Evolutionary conservation across 2,888 invertebrate genomes (phyloP).

Genomic region (Drosophila austrosaltans): DNA sequence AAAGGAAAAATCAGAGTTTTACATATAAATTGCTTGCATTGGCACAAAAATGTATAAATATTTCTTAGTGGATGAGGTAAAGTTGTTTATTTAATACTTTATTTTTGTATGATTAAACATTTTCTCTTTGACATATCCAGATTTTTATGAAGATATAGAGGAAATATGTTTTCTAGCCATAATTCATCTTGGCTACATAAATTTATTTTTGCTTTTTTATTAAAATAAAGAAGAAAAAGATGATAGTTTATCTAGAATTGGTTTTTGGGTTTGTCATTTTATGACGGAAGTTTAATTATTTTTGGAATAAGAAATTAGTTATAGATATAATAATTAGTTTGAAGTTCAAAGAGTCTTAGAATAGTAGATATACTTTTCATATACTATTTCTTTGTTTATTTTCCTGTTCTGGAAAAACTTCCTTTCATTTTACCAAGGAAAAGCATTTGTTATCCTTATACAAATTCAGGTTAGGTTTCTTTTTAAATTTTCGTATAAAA

Average conservation of each 20-base stretch:
- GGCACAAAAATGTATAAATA: slow-evolving; percentile 55
- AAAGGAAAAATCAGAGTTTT: slow-evolving; percentile 46
- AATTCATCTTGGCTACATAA: neutral
- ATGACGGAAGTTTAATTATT: too few relatives aligned
- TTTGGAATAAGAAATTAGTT: too few relatives aligned
- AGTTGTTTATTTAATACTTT: slow-evolving; percentile 22
- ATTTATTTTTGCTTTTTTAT: neutral
- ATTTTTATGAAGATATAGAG: slow-evolving; percentile 5
- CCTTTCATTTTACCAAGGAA: too few relatives aligned
- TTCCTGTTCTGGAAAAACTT: too few relatives aligned
- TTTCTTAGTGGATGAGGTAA: slow-evolving; percentile 26
- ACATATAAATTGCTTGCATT: slow-evolving; percentile 69
- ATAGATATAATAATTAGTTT: too few relatives aligned
- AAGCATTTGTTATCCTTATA: too few relatives aligned
- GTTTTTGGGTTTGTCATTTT: neutral
- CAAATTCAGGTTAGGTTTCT: too few relatives aligned
- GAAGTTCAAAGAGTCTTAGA: too few relatives aligned
- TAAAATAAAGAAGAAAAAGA: neutral
- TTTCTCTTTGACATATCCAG: slow-evolving; percentile 2
- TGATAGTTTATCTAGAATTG: neutral
- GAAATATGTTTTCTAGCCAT: slow-evolving; percentile 1
- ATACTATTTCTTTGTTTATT: too few relatives aligned
- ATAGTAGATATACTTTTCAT: too few relatives aligned
- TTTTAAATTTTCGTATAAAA: too few relatives aligned
- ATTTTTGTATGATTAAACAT: slow-evolving; percentile 24